Conservation (phyloP, 35 echinoderm and acorn worm genomes). For the Chiridota heheva region DNA sequence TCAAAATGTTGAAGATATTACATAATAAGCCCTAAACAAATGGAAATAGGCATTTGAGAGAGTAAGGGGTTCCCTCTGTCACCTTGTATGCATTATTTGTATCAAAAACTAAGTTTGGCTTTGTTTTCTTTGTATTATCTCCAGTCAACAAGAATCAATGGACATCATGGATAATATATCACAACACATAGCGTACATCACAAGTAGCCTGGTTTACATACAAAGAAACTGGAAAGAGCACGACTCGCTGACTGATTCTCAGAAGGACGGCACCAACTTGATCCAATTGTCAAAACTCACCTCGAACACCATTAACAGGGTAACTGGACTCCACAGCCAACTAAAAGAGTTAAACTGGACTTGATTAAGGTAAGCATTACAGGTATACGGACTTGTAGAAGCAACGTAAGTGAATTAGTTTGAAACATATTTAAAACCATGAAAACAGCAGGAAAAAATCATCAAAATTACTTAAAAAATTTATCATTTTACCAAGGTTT, state of each 20-base stretch:
- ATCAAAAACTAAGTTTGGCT: background rate
- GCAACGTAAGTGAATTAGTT: constrained; percentile 20
- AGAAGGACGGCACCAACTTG: constrained; percentile 11
- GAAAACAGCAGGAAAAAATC: background rate
- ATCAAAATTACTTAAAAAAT: background rate
- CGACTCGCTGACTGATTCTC: background rate
- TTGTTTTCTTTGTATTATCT: background rate
- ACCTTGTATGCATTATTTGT: background rate
- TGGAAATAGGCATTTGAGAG: background rate
- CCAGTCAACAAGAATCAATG: constrained; percentile 25
- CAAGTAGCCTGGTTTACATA: constrained; percentile 26
- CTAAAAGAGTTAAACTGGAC: no score
- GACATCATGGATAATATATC: constrained; percentile 41
- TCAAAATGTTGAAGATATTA: background rate
- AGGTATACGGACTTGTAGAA: background rate
- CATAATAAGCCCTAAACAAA: background rate
- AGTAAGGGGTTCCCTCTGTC: background rate
- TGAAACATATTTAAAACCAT: background rate
- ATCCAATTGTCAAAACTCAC: constrained; percentile 20
- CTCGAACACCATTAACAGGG: background rate
- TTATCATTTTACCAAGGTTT: no score
- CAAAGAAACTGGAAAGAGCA: constrained; percentile 23
- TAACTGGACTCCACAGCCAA: constrained; percentile 9
- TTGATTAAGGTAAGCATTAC: no score
- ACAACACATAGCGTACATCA: constrained; percentile 17